Conservation (phyloP, 2,888 invertebrate genomes). For the Polymixis lichenea region DNA sequence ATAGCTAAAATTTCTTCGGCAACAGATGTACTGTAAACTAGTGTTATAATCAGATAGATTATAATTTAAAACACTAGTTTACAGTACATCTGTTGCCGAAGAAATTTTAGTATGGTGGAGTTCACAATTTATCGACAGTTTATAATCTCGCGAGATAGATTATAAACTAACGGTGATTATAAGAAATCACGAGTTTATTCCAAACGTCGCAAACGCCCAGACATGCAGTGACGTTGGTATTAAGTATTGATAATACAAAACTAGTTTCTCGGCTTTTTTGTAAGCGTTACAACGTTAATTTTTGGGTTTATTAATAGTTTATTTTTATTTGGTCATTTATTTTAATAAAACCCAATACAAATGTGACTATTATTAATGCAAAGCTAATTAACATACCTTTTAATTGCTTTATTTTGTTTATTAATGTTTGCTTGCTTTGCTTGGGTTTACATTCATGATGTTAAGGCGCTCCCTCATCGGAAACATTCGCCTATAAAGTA, state of each 20-base stretch:
- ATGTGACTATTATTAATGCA: neutral
- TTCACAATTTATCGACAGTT: no score
- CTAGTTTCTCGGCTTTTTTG: neutral
- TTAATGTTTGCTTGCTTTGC: neutral
- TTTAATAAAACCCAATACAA: neutral
- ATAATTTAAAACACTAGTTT: no score
- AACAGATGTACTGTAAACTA: no score
- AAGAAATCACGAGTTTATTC: neutral
- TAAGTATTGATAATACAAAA: slow-evolving; percentile 2
- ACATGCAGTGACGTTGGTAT: neutral
- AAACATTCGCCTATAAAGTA: no score
- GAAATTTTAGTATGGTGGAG: no score
- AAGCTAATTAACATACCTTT: no score
- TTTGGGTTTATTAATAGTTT: neutral
- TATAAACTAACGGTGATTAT: no score
- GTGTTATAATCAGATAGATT: no score
- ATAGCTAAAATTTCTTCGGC: no score
- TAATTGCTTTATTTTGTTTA: neutral
- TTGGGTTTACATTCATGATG: neutral
- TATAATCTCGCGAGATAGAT: no score
- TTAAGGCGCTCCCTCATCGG: no score
- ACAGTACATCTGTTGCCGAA: no score
- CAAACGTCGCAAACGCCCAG: neutral
- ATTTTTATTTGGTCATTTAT: neutral
- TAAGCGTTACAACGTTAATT: neutral